These are phyloP conservation scores for Drosophila planitibia DNA, from an alignment of 2,888 invertebrate genomes.

Conservation along the genomic window DNA sequence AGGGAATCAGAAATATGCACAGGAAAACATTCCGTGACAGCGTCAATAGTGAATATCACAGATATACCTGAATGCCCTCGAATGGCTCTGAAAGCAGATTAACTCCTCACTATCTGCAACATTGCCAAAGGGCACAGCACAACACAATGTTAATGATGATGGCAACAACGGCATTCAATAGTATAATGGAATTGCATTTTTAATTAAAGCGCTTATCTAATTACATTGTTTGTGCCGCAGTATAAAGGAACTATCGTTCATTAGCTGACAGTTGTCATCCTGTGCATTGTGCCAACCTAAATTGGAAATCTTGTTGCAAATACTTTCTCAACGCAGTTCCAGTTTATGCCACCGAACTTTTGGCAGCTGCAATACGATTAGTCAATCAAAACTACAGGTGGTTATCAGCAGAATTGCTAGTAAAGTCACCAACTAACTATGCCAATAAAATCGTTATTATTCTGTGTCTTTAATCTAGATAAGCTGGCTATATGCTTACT, in stretches of 20 bases:
- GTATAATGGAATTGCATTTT: not conserved
- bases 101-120: constrained; percentile 2
- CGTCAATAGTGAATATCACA: not conserved
- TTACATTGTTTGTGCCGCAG: not conserved
- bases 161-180: constrained; percentile 1
- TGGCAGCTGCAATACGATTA: not conserved
- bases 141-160: constrained; percentile 9
- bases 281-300: not conserved
- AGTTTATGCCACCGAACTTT: not conserved
- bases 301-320: not conserved
- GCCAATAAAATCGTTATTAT: not conserved
- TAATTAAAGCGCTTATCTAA: not conserved
- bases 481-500: not conserved
- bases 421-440: not conserved
- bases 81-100: constrained; percentile 31
- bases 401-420: not conserved
- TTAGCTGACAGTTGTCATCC: not conserved
- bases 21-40: constrained; percentile 1
- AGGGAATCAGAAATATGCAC: not conserved
- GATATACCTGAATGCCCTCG: constrained; percentile 10
- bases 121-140: not conserved
- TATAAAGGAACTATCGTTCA: not conserved
- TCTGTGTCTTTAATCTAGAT: not conserved
- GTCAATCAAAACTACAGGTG: not conserved
- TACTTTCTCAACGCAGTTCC: not conserved